phyloP scores from a whole-genome alignment of 2,113 vertebrate genomes.

The Corynorhinus townsendii region DNA sequence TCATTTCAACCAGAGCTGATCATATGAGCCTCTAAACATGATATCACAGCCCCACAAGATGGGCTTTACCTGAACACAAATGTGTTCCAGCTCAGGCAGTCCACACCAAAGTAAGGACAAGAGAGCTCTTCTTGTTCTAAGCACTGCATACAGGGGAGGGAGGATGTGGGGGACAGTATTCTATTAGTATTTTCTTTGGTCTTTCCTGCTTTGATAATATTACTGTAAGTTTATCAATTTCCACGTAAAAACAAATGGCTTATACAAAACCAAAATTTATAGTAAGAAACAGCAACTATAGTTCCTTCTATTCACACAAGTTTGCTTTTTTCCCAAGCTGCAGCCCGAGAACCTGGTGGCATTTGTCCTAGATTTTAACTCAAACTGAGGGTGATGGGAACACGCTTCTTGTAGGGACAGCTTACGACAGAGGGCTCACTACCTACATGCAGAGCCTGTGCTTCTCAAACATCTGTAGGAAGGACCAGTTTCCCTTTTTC shows the following conservation, averaged over 20 bases:
- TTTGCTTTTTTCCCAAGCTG: background rate
- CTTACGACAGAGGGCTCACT: accelerated
- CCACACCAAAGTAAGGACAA: background rate
- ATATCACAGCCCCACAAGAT: too few relatives aligned
- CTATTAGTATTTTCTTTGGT: background rate
- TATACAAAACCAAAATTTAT: background rate
- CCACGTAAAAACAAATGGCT: background rate
- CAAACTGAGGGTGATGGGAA: background rate
- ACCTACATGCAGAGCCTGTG: too few relatives aligned
- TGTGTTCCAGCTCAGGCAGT: background rate
- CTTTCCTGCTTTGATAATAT: background rate
- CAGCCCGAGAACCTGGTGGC: background rate
- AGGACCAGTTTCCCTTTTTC: background rate
- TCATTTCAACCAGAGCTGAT: background rate
- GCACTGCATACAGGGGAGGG: background rate
- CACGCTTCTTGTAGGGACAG: accelerated
- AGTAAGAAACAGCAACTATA: too few relatives aligned
- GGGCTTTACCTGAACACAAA: background rate
- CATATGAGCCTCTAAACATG: background rate
- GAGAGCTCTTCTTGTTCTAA: background rate
- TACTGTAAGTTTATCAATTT: background rate
- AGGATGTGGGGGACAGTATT: background rate
- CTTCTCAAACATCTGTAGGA: background rate
- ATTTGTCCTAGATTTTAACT: background rate
- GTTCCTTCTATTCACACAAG: too few relatives aligned